These are phyloP conservation scores for Papilio machaon DNA, from an alignment of 1,140 invertebrate species.

Conservation along the genomic window DNA sequence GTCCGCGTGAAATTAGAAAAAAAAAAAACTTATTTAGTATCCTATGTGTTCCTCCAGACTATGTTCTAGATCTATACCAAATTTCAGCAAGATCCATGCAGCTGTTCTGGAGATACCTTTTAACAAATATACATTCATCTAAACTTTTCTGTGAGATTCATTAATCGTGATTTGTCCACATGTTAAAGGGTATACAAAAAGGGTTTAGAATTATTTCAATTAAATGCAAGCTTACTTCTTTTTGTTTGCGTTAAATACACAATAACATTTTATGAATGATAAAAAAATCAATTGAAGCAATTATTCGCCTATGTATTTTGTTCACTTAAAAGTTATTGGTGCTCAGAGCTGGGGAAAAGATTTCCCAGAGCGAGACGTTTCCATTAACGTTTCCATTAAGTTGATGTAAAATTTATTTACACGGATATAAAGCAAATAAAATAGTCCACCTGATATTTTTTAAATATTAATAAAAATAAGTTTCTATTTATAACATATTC, in stretches of 20 bases:
- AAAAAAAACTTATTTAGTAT: no score
- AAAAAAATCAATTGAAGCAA: neutral
- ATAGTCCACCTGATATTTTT: neutral
- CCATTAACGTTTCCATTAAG: conserved; percentile 15
- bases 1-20: no score
- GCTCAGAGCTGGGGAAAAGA: conserved; percentile 18
- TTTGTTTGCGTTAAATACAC: neutral
- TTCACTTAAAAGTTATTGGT: conserved; percentile 15
- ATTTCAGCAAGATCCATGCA: no score
- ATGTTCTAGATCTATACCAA: no score
- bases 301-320: neutral
- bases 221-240: neutral
- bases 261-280: conserved; percentile 4
- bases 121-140: no score
- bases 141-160: no score
- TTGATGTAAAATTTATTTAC: conserved; percentile 18
- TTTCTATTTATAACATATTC: neutral
- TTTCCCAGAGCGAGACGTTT: conserved; percentile 16
- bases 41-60: no score
- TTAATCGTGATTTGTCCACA: no score
- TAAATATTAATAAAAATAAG: neutral
- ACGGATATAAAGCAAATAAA: conserved; percentile 12
- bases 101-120: no score
- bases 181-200: no score
- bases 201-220: no score